phyloP scores from a whole-genome alignment of 2,113 vertebrate species.

The Laterallus jamaicensis region DNA sequence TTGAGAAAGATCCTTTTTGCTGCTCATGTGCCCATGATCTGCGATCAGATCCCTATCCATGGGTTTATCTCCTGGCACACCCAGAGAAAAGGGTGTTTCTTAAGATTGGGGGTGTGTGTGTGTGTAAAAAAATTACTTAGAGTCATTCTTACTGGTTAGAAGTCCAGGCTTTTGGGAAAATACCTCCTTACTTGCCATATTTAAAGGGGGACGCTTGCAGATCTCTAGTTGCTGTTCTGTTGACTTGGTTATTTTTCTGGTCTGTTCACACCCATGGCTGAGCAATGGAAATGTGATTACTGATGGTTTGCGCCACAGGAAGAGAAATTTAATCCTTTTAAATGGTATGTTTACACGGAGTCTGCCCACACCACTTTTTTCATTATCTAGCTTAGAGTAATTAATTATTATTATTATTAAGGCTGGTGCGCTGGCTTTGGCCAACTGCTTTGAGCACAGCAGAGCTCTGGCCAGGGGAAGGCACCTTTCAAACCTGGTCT shows the following conservation, averaged over 20 bases:
- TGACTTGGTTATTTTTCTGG: not conserved
- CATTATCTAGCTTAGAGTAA: not conserved
- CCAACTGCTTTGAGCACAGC: not conserved
- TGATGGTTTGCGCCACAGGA: conserved; percentile 1
- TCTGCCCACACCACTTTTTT: not conserved
- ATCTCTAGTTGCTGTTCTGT: not conserved
- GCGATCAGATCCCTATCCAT: not conserved
- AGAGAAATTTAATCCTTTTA: not conserved
- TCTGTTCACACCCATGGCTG: not conserved
- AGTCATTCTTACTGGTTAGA: not conserved
- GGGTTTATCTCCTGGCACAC: not conserved
- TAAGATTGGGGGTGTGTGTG: not conserved
- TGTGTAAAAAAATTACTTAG: not conserved
- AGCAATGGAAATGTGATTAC: conserved; percentile 10
- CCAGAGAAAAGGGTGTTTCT: not conserved
- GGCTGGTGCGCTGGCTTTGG: not conserved
- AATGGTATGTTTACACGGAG: not conserved
- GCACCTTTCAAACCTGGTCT: not conserved
- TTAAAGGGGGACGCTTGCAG: not conserved
- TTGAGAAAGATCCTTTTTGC: not conserved
- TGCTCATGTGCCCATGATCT: not conserved
- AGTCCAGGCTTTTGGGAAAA: not conserved
- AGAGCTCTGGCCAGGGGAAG: not conserved
- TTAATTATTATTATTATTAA: not conserved
- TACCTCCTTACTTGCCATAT: not conserved